Evolutionary conservation across 1,140 invertebrate species (phyloP), one percentile per base, ranked within the genome.

Genomic region (Drosophila watanabei): DNA sequence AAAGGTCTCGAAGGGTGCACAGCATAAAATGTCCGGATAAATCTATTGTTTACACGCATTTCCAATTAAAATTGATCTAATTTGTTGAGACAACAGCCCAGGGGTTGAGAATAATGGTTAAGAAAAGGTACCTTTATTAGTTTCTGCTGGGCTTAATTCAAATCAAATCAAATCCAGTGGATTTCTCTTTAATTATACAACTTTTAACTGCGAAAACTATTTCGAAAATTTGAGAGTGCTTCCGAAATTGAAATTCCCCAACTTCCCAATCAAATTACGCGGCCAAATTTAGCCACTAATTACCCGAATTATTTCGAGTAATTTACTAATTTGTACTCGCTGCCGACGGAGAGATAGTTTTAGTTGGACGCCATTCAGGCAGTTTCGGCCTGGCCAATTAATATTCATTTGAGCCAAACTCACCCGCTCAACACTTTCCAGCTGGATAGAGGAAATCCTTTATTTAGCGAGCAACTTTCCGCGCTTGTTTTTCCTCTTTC

Each of bases 371-470:
- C 68, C 41, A 56, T 57, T 71, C 49, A 45, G 24, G 24, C 24
- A 24, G 56, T 69, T 69, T 56, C 39, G 37, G 51, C 51, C 49
- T 18, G 39, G 45, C 71, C 56, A 75, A 75, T 75, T 75, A 75
- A 75, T 75, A 75, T 75, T 75, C 71, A 64, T 75, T 75, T 75
- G 72, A 39, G 49, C 71, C 70, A 56, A 52, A 75, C 72, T 63
- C 71, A 75, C 58, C 57, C 69, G 33, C 52, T 71, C 51, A 52
- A 41, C 51, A 51, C 51, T 52, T 49, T 65, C 49, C 59, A 56
- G 32, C 69, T 46, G 45, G 69, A 49, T 24, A 20, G 46, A 33
- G 54, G 54, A 77, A 77, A 77, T 77, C 75, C 60, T 65, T 77
- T 68, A 78, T 66, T 77, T 58, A 41, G 61, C 39, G 28, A 68